Conservation (phyloP, 2,888 invertebrate species). For the Hemaris fuciformis region DNA sequence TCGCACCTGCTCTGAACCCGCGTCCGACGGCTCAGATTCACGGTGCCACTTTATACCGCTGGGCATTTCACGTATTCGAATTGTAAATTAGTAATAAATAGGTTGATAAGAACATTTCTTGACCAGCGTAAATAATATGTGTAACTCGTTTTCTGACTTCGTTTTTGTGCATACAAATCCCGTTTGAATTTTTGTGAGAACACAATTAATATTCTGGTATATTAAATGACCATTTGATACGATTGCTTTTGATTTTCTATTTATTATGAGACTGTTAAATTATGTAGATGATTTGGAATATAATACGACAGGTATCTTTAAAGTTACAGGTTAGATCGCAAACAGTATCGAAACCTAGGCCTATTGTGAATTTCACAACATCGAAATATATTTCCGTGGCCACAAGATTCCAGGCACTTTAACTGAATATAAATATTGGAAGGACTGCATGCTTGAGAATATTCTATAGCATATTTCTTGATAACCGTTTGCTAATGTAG, state of each 20-base stretch:
- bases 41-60: slow-evolving; percentile 21
- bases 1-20: slow-evolving; percentile 35
- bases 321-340: too few relatives aligned
- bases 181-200: neutral
- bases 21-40: slow-evolving; percentile 20
- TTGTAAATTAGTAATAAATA: slow-evolving; percentile 8
- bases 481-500: too few relatives aligned
- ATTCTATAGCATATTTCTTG: too few relatives aligned
- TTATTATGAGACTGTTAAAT: too few relatives aligned
- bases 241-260: neutral
- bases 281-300: too few relatives aligned
- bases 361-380: too few relatives aligned
- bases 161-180: neutral
- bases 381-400: too few relatives aligned
- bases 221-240: neutral
- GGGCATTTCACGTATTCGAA: neutral
- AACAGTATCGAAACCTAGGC: too few relatives aligned
- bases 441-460: too few relatives aligned
- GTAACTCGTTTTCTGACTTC: neutral
- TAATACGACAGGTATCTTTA: too few relatives aligned
- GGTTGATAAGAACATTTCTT: slow-evolving; percentile 3
- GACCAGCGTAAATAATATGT: slow-evolving; percentile 1
- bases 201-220: neutral
- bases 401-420: too few relatives aligned
- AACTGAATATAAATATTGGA: too few relatives aligned